Conservation (phyloP, 2,888 invertebrate genomes). For the Leucophenga maculata region DNA sequence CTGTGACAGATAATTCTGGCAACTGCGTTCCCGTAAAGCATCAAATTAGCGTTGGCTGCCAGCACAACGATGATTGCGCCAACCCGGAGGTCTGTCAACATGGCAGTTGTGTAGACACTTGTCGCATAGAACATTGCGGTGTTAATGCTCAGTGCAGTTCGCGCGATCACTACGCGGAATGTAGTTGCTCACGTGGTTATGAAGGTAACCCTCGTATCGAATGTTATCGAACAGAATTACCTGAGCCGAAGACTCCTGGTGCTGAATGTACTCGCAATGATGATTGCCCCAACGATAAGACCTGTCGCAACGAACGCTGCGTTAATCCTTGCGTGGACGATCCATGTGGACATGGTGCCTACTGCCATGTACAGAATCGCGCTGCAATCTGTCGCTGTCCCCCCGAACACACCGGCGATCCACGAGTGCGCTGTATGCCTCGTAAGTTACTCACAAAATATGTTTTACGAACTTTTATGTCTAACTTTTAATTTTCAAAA, state of each 20-base stretch:
- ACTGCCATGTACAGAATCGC: constrained; percentile 86
- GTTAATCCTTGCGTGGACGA: constrained; percentile 83
- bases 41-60: constrained; percentile 76
- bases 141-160: constrained; percentile 87
- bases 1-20: constrained; percentile 81
- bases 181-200: constrained; percentile 85
- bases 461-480: constrained; percentile 4
- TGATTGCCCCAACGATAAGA: constrained; percentile 83
- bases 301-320: constrained; percentile 84
- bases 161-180: constrained; percentile 82
- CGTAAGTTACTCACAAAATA: constrained; percentile 75
- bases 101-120: constrained; percentile 85
- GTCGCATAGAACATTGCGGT: constrained; percentile 84
- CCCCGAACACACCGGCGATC: constrained; percentile 82
- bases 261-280: constrained; percentile 85
- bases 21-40: constrained; percentile 79
- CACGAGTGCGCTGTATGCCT: constrained; percentile 81
- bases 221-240: constrained; percentile 74
- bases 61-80: constrained; percentile 82
- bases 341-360: constrained; percentile 85
- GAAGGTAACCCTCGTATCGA: constrained; percentile 85
- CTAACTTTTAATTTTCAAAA: not conserved
- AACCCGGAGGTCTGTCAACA: constrained; percentile 83
- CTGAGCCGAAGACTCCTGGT: constrained; percentile 54
- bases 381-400: constrained; percentile 87